Evolutionary conservation across 2,113 vertebrate genomes (phyloP).

Genomic region (Oxyruncus cristatus): DNA sequence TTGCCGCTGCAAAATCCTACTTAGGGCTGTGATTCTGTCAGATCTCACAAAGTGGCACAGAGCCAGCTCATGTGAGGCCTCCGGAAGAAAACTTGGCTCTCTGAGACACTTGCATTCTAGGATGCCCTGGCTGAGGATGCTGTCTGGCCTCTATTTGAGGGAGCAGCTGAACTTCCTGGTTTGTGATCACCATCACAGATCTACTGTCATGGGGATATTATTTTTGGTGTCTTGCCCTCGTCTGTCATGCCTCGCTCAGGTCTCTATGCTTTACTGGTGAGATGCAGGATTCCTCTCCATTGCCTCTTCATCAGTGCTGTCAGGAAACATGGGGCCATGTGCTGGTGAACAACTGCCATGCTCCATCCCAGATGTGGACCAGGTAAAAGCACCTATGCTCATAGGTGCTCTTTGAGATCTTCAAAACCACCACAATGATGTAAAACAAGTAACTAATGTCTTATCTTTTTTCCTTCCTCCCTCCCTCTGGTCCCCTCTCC

Average conservation of each 20-base stretch:
- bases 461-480: not conserved
- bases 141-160: not conserved
- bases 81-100: not conserved
- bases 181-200: not conserved
- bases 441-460: not conserved
- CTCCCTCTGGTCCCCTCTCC: not conserved
- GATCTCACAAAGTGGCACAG: not conserved
- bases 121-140: not conserved
- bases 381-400: not conserved
- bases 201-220: not conserved
- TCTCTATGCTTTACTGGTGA: not conserved
- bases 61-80: not conserved
- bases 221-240: not conserved
- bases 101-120: not conserved
- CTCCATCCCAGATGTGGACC: not conserved
- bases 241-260: not conserved
- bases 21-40: not conserved
- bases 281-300: not conserved
- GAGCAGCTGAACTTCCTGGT: not conserved
- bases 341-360: not conserved
- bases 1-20: not conserved
- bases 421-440: not conserved
- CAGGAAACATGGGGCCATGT: not conserved
- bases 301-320: not conserved
- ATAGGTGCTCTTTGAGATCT: not conserved